Evolutionary conservation across 2,888 invertebrate species (phyloP).

Genomic region (Pediacus dermestoides): DNA sequence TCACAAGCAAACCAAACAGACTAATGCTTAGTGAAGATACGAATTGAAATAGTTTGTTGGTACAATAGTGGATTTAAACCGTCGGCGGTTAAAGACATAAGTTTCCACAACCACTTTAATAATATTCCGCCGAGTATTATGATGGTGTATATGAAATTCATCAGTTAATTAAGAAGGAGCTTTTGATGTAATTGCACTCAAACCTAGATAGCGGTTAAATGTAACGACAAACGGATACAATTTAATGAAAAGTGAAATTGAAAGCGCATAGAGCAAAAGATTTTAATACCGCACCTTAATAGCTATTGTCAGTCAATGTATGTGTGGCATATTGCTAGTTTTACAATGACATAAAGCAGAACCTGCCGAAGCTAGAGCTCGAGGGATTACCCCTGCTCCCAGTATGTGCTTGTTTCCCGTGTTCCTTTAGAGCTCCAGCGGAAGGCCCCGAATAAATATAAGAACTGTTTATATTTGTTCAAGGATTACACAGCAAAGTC

Average conservation of each 20-base stretch:
- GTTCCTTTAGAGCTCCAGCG: conserved; percentile 15
- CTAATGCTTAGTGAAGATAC: too few species aligned
- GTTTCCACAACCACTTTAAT: too few species aligned
- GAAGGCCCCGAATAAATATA: conserved; percentile 20
- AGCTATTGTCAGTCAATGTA: conserved; percentile 3
- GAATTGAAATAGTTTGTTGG: too few species aligned
- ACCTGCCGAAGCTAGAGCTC: conserved; percentile 31
- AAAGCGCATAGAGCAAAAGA: conserved; percentile 6
- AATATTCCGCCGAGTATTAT: too few species aligned
- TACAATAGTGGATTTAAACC: too few species aligned
- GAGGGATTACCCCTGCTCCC: conserved; percentile 29
- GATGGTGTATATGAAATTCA: too few species aligned
- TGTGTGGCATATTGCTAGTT: conserved; percentile 22
- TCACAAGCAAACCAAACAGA: too few species aligned
- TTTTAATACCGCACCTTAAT: conserved; percentile 6
- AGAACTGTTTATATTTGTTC: conserved; percentile 25
- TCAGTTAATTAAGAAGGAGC: too few species aligned
- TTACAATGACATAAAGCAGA: conserved; percentile 32
- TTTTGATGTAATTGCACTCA: too few species aligned
- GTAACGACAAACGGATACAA: conserved; percentile 4
- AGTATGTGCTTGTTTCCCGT: conserved; percentile 16
- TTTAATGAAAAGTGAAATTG: conserved; percentile 8
- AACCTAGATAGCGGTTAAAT: neutral
- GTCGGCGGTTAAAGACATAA: too few species aligned
- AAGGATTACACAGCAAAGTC: conserved; percentile 16